Evolutionary conservation across 2,113 vertebrate species (phyloP).

Genomic region (Pollimyrus isidori): DNA sequence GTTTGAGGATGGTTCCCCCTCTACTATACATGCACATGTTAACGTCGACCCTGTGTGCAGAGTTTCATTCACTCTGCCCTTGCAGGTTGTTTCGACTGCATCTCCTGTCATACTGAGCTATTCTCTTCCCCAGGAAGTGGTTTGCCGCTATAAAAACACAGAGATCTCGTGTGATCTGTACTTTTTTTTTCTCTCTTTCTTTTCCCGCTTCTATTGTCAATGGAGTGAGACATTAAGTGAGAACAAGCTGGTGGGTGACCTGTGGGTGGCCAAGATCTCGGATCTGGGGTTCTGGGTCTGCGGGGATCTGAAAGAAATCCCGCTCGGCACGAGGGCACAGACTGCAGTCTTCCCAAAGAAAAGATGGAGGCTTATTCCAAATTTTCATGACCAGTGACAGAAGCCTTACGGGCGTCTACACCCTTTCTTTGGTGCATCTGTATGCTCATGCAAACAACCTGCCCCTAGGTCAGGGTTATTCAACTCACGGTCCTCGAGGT

Average conservation of each 20-base stretch:
- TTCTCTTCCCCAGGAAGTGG: slow-evolving; percentile 26
- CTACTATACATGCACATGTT: neutral
- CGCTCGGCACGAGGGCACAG: neutral
- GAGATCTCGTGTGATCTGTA: neutral
- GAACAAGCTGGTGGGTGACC: neutral
- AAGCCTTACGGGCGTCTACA: neutral
- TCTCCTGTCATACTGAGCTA: slow-evolving; percentile 15
- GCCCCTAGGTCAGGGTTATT: neutral
- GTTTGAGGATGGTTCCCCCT: neutral
- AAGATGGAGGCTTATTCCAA: neutral
- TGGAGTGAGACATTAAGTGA: neutral
- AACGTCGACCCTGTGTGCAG: neutral
- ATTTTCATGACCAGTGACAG: neutral
- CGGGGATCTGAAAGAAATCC: neutral
- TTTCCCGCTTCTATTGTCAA: neutral
- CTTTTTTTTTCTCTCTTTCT: neutral
- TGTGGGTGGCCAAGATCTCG: neutral
- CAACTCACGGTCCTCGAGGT: no score
- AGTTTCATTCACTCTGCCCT: neutral
- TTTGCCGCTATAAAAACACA: slow-evolving; percentile 20
- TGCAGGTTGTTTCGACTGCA: neutral
- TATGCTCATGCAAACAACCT: neutral
- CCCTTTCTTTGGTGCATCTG: neutral
- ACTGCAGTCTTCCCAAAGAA: neutral
- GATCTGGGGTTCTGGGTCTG: neutral